These are phyloP conservation scores for Novumbra hubbsi DNA, from an alignment of 2,797 vertebrate genomes.

Conservation along the genomic window DNA sequence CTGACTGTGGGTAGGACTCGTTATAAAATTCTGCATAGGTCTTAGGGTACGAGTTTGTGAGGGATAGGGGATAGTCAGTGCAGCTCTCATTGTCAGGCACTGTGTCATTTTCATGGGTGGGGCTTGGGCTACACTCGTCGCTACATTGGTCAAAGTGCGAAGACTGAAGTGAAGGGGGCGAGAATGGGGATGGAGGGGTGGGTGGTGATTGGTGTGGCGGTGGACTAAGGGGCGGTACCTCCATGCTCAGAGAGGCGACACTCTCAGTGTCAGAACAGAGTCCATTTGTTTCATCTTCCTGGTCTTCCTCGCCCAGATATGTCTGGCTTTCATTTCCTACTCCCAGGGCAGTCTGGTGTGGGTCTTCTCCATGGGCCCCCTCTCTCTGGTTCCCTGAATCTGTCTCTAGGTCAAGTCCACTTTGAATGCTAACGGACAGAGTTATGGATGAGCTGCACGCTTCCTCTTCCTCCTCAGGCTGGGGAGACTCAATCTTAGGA, in stretches of 20 bases:
- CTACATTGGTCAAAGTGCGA: conserved; percentile 60
- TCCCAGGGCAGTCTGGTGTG: conserved; percentile 1
- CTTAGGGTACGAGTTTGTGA: background rate
- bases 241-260: conserved; percentile 68
- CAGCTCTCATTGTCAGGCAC: background rate
- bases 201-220: conserved; percentile 67
- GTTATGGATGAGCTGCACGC: background rate
- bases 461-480: conserved; percentile 9
- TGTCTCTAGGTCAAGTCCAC: conserved; percentile 5
- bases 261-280: conserved; percentile 70
- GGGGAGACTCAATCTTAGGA: background rate
- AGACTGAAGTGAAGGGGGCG: conserved; percentile 27
- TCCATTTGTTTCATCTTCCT: conserved; percentile 51
- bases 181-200: conserved; percentile 68
- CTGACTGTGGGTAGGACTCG: conserved; percentile 52
- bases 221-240: conserved; percentile 71
- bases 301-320: conserved; percentile 49
- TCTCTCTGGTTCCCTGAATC: conserved; percentile 11
- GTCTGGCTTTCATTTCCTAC: conserved; percentile 18
- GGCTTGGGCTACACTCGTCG: conserved; percentile 57
- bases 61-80: background rate
- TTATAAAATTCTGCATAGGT: conserved; percentile 5
- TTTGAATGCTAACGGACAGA: conserved; percentile 15
- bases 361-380: conserved; percentile 31
- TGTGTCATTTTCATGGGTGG: conserved; percentile 10